Base-by-base conservation (phyloP, 2,113 vertebrate genomes). In the Erythrolamprus reginae region DNA sequence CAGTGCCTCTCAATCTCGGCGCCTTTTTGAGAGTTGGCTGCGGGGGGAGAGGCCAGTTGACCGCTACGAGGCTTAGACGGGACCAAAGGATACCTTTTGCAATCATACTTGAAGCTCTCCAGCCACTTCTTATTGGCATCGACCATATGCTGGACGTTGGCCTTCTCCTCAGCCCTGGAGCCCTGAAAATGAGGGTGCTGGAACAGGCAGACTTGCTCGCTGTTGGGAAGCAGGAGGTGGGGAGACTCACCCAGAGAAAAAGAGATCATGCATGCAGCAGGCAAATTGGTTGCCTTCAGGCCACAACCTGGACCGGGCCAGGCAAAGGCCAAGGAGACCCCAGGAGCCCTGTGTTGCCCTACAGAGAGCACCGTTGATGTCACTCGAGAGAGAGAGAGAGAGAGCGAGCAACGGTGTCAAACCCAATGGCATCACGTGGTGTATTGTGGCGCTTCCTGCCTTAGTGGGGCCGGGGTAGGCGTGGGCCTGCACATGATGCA, bases 51-150 rank as follows among this genome's bases (percentile, higher is more conserved):
- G 24, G 10, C 12, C 55, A 26, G n/a, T 51, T 19, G 48, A 4
- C 0, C 0, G 47, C 85, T 86, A 45, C 0, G 0, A 7, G 0
- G 17, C 70, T n/a, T 51, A 85, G 28, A 33, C 15, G n/a, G 48
- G 17, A 7, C 28, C 90, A 7, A 98, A 99, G 98, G 98, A 99
- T 99, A 99, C 98, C 95, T 91, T 94, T 94, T 98, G 86, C 95
- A 94, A 94, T 99, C 97, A 87, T 97, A 98, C 94, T 93, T 97
- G 95, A 98, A 97, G 38, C 93, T 96, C 84, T 98, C 96, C 38
- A 99, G 96, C 99, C 99, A 99, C 82, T 95, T 98, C 95, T 98
- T 98, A 96, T 97, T 99, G 89, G 95, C 95, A 3, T 98, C 97
- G 0, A 99, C 98, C 95, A 98, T 96, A 24, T 91, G 92, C 95